phyloP scores from a whole-genome alignment of 64 coral and sea anemone genomes.

The Hydrozoanthus tunicans region DNA sequence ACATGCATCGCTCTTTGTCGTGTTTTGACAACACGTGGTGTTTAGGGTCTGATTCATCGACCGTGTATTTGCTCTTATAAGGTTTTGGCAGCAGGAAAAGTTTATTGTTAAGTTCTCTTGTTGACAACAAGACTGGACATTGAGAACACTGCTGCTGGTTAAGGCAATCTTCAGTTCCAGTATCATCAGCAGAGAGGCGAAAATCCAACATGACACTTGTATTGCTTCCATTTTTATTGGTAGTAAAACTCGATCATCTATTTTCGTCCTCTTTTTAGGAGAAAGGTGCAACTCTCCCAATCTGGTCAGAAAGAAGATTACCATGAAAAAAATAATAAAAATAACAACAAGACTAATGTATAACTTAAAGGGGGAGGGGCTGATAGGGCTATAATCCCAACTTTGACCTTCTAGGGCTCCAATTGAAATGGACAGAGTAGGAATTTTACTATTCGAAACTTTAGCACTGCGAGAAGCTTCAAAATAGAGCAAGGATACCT shows the following conservation, averaged over 20 bases:
- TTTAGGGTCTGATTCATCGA: background rate
- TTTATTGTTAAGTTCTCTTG: background rate
- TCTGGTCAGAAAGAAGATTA: no score
- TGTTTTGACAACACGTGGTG: conserved; percentile 28
- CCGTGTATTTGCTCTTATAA: background rate
- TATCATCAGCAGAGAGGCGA: background rate
- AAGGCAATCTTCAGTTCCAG: background rate
- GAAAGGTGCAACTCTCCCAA: no score
- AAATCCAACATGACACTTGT: background rate
- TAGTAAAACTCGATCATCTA: background rate
- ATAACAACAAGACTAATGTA: no score
- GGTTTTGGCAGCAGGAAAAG: background rate
- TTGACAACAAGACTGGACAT: conserved; percentile 7
- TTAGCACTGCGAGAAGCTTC: no score
- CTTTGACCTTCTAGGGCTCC: no score
- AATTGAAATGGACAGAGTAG: no score
- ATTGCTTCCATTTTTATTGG: background rate
- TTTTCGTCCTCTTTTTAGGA: no score
- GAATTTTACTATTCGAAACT: no score
- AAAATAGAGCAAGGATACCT: no score
- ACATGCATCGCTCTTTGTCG: background rate
- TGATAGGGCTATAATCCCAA: no score
- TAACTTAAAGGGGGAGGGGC: no score
- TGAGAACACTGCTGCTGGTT: background rate
- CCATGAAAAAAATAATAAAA: no score